Evolutionary conservation across 2,797 vertebrate genomes (phyloP), one percentile per base, ranked within the genome.

Genomic region (Furcifer pardalis): DNA sequence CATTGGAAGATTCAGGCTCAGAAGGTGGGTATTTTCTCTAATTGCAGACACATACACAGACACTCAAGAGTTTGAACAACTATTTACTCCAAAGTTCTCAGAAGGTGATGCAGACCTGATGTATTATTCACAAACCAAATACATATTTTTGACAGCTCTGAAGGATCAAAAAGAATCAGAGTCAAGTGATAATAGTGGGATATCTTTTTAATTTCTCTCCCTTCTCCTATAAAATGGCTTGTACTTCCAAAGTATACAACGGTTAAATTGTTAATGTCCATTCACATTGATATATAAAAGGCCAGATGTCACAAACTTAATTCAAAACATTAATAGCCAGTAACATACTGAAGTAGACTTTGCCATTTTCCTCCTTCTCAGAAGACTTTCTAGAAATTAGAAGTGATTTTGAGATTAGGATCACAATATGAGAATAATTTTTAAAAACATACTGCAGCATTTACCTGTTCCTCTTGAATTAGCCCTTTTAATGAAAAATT

Each of bases 181-280:
- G 83, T 90, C 94, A 52, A 37, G 72, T 44, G 91, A 88, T 80
- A 83, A 91, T 88, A 90, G 69, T 83, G 91, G 95, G 92, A 96
- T 93, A 91, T 13, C 84, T 13, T 17, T 96, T 95, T 96, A 95
- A 94, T 95, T 92, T 76, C n/a, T 78, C 92, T 87, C 86, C 52
- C 75, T 49, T 86, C 84, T 40, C 90, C 94, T 93, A 88, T 91
- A 95, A 96, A 96, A 96, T 96, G 96, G 96, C 96, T 96, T 96
- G 92, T 96, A 93, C 93, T 96, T 95, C 95, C 96, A 95, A 94
- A 95, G 76, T 92, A 91, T 96, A 94, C 92, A 94, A 95, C 77
- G 93, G 94, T 93, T 94, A 94, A 93, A 93, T 94, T 87, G 89
- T 91, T 92, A 92, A 87, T 89, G 85, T 94, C 91, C 90, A 89